A percentile compares a stretch with the other conserved stretches of the same genome.
phyloP scores from a whole-genome alignment of 2,797 vertebrate species.

The Sebastes steindachneri region DNA sequence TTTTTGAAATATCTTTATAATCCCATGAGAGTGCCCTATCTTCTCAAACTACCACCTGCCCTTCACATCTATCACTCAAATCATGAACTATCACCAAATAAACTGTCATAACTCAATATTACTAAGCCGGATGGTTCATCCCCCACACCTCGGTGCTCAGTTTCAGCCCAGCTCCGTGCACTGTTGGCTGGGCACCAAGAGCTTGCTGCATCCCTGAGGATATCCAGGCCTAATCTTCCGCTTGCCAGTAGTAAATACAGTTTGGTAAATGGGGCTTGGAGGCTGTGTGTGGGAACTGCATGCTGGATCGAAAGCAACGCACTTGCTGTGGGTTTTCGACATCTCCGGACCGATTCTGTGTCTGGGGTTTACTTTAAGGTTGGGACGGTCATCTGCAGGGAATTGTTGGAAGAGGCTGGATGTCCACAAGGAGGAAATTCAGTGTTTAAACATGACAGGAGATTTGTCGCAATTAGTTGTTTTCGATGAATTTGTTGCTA shows the following conservation, averaged over 20 bases:
- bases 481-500: neutral
- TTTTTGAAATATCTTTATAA: neutral
- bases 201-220: constrained; percentile 39
- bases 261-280: constrained; percentile 48
- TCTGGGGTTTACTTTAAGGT: constrained; percentile 8
- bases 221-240: constrained; percentile 43
- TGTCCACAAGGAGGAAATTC: neutral
- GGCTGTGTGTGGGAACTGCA: constrained; percentile 42
- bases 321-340: constrained; percentile 13
- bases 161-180: constrained; percentile 13
- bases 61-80: constrained; percentile 27
- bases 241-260: constrained; percentile 52
- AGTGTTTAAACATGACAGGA: neutral
- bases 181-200: constrained; percentile 47
- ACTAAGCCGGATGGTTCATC: neutral
- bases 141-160: constrained; percentile 1
- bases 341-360: neutral
- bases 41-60: constrained; percentile 2
- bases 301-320: constrained; percentile 2
- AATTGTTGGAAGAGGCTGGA: constrained; percentile 1
- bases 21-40: neutral
- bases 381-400: neutral
- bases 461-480: constrained; percentile 19
- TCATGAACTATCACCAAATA: neutral
- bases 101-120: constrained; percentile 17